A percentile compares a stretch with the other conserved stretches of the same genome.
Conservation (phyloP, 2,113 vertebrate genomes). For the Choloepus hoffmanni region DNA sequence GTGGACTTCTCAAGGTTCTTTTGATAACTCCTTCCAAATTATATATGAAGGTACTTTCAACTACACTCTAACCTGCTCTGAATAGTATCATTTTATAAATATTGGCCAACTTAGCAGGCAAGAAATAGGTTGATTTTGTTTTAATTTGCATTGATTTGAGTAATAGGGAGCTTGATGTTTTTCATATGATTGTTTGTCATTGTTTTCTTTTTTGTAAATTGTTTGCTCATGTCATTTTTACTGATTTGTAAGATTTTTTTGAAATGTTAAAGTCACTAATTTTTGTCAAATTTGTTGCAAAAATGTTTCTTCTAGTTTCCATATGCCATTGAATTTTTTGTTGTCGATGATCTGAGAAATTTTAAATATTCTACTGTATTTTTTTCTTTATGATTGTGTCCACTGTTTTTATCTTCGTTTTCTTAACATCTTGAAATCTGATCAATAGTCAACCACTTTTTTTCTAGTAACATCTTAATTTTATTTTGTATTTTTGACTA, state of each 20-base stretch:
- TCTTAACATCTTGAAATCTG: background rate
- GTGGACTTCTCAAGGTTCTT: background rate
- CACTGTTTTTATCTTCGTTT: conserved; percentile 49
- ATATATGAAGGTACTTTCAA: background rate
- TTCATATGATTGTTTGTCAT: conserved; percentile 12
- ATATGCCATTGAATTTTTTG: conserved; percentile 48
- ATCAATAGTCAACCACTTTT: background rate
- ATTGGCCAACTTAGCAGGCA: background rate
- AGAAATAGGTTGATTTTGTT: conserved; percentile 25
- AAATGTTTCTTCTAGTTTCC: conserved; percentile 47
- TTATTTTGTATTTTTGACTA: conserved; percentile 49
- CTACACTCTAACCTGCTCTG: background rate
- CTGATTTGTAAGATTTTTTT: conserved; percentile 38
- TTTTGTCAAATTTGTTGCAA: conserved; percentile 26
- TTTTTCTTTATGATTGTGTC: background rate
- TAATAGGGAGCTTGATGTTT: background rate
- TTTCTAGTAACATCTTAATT: background rate
- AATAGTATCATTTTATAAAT: conserved; percentile 24
- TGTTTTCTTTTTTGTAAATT: conserved; percentile 44
- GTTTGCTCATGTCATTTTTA: background rate
- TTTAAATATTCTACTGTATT: background rate
- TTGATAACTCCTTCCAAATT: background rate
- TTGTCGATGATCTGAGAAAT: conserved; percentile 38
- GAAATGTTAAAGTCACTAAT: conserved; percentile 36
- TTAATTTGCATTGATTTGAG: conserved; percentile 25